Percentiles rank a stretch among this genome's conserved stretches.
Conservation (phyloP, 2,113 vertebrate genomes). For the Alces alces region DNA sequence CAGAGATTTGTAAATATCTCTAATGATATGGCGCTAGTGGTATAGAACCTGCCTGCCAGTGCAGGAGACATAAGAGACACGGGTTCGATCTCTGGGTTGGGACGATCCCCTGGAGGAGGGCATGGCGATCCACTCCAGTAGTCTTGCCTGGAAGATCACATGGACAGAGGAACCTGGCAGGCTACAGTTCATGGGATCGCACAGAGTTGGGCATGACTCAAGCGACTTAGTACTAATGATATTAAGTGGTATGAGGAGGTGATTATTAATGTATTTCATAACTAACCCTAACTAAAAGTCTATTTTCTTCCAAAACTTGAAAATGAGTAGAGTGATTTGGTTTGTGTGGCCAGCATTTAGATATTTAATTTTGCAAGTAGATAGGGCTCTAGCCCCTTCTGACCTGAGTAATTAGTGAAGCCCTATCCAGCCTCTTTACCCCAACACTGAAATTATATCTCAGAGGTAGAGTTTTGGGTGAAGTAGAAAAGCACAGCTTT, state of each 20-base stretch:
- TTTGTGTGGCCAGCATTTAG: background rate
- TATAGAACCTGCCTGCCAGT: background rate
- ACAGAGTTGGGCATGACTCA: background rate
- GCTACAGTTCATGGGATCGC: background rate
- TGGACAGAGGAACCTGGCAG: background rate
- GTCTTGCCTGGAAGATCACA: background rate
- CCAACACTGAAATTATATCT: background rate
- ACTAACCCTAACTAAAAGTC: background rate
- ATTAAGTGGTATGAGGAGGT: background rate
- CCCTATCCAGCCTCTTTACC: background rate
- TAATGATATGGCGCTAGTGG: background rate
- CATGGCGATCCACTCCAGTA: background rate
- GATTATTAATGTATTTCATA: background rate
- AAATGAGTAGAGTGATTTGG: background rate
- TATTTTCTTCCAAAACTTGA: constrained; percentile 6
- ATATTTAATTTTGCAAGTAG: background rate
- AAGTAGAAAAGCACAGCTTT: background rate
- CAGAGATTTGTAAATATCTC: background rate
- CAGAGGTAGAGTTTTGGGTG: background rate
- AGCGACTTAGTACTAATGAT: background rate
- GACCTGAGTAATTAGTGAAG: background rate
- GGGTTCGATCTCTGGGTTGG: background rate
- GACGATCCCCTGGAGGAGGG: background rate
- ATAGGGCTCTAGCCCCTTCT: background rate
- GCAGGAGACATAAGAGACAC: background rate